A percentile compares a stretch with the other conserved stretches of the same genome.
Conservation (phyloP, 2,888 invertebrate genomes). For the Hydropsyche betteni region DNA sequence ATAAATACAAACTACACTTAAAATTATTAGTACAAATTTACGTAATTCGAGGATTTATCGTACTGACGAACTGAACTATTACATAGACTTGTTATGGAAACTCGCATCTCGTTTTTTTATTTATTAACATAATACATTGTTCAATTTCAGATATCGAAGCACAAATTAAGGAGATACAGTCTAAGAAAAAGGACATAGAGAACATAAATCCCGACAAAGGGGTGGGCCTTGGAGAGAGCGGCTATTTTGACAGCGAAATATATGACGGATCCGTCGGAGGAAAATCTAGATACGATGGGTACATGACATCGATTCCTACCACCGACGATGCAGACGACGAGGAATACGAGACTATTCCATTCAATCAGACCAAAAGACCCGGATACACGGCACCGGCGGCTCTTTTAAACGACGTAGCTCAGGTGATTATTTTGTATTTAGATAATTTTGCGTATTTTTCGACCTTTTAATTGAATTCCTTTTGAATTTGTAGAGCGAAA, state of each 20-base stretch:
- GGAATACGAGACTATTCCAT: slow-evolving; percentile 82
- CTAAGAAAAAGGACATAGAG: slow-evolving; percentile 82
- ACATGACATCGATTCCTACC: slow-evolving; percentile 95
- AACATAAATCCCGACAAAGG: slow-evolving; percentile 73
- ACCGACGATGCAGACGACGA: slow-evolving; percentile 97
- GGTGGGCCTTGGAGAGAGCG: slow-evolving; percentile 86
- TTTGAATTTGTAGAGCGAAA: slow-evolving; percentile 73
- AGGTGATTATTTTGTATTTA: slow-evolving; percentile 65
- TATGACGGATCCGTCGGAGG: slow-evolving; percentile 78
- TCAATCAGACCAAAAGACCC: slow-evolving; percentile 75
- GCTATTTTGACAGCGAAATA: slow-evolving; percentile 92
- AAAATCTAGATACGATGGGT: slow-evolving; percentile 89
- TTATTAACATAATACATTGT: too few species aligned
- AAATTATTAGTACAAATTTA: too few species aligned
- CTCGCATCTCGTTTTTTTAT: too few species aligned
- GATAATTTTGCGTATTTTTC: slow-evolving; percentile 28
- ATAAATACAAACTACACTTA: too few species aligned
- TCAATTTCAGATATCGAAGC: slow-evolving; percentile 87
- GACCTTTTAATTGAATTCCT: neutral
- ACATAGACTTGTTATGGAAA: too few species aligned
- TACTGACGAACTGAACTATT: too few species aligned
- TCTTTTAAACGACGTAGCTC: slow-evolving; percentile 87
- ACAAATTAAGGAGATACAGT: slow-evolving; percentile 90
- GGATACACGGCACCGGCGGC: slow-evolving; percentile 89
- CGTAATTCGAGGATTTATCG: too few species aligned